Evolutionary conservation across 2,113 vertebrate genomes (phyloP), one percentile per base, ranked within the genome.

Genomic region (Microtus richardsoni): DNA sequence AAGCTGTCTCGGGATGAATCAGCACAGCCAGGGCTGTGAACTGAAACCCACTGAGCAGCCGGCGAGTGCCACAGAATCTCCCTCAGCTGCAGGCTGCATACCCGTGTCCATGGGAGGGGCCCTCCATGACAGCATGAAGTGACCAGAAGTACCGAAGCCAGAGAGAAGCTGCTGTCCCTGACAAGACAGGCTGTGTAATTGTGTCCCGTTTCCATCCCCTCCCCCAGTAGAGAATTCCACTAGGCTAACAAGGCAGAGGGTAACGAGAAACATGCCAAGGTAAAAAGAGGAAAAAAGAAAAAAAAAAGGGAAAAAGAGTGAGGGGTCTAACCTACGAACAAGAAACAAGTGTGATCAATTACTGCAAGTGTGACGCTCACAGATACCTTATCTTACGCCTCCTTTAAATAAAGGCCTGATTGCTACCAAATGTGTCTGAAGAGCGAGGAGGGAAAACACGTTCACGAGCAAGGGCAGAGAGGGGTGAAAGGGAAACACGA

Each of bases 341-440:
- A 99, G 99, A 99, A 99, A 99, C 99, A 98, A 98, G 99, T 99
- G 99, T 99, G 99, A 99, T 99, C 99, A 99, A 99, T 99, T 99
- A 99, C 98, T 98, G 96, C 98, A 99, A 99, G 99, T 98, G 98
- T 98, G 98, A 98, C 96, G 97, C 98, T 99, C 98, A 97, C 98
- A 99, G 99, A 99, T 99, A 99, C 99, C 99, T 99, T 99, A 99
- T 99, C 99, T 99, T 98, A 98, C 98, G 98, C 98, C 98, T 99
- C 97, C 99, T 98, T 99, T 98, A 99, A 99, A 99, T 99, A 99
- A 98, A 98, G 98, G 98, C 91, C 98, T 99, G 99, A 99, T 99
- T 99, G 99, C 98, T 99, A 99, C 99, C 99, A 99, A 99, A 99
- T 99, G 99, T 78, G 68, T 88, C 97, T 98, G 95, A 98, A 98